These are phyloP conservation scores for Pentalonia nigronervosa DNA, from an alignment of 1,140 invertebrate genomes.

Conservation along the genomic window DNA sequence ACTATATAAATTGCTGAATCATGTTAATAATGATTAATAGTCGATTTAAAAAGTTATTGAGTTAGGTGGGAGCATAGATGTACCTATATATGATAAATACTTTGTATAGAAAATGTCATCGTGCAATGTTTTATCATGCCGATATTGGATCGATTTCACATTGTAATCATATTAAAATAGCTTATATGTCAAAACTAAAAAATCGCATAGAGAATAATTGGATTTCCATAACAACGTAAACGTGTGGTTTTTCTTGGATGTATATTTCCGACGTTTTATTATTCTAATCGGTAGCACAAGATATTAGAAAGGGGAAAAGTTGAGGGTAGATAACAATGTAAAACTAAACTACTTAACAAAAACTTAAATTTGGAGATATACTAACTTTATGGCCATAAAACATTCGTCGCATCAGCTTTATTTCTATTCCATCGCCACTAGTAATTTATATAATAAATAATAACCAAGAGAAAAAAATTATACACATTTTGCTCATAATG, in stretches of 20 bases:
- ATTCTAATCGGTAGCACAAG: not conserved
- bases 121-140: not conserved
- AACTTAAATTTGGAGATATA: slow-evolving; percentile 53
- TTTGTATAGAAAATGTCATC: not conserved
- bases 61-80: not conserved
- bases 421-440: slow-evolving; percentile 13
- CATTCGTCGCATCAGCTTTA: slow-evolving; percentile 40
- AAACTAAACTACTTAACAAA: slow-evolving; percentile 53
- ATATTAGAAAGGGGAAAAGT: slow-evolving; percentile 4
- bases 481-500: slow-evolving; percentile 38
- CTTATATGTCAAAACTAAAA: not conserved
- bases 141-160: not conserved
- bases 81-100: too few species aligned
- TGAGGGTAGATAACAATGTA: slow-evolving; percentile 51
- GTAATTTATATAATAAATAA: slow-evolving; percentile 53
- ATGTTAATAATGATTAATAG: not conserved
- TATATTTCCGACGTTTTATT: not conserved
- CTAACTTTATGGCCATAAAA: slow-evolving; percentile 54
- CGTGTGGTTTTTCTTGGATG: not conserved
- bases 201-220: not conserved
- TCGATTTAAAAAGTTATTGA: not conserved
- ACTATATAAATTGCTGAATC: not conserved
- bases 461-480: slow-evolving; percentile 27
- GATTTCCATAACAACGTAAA: slow-evolving; percentile 20
- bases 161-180: not conserved